Evolutionary conservation across 2,797 vertebrate species (phyloP), one percentile per base, ranked within the genome.

Genomic region (Oryzias sinensis): DNA sequence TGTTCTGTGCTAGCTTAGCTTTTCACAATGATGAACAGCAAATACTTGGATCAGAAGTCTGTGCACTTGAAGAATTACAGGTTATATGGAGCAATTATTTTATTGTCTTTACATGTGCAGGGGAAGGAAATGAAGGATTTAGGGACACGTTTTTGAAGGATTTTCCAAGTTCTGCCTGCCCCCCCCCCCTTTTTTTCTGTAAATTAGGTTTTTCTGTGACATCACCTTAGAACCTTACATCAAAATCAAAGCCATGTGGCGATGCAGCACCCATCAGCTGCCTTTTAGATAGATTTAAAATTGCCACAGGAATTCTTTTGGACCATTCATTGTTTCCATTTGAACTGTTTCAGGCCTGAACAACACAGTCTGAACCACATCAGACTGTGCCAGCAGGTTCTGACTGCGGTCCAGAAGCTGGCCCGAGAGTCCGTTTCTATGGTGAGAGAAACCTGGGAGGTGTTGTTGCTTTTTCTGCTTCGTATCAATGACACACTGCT

Each of bases 361-460:
- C 88, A 91, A 42, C 87, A 91, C 57, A 87, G 84, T 72, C 91
- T 93, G 79, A 95, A 90, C 87, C 96, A 98, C 86, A 94, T 95
- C 80, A 93, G 94, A 61, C 87, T 98, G 49, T 98, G 96, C 87
- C 92, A 96, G 88, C 95, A 96, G 82, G 96, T 98, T 80, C 90
- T 98, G 80, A 93, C 92, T 79, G 93, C 96, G 50, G 96, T 98
- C 77, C 95, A 97, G 89, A 97, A 96, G 87, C 81, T 98, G 89
- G 95, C 96, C n/a, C 88, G 92, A 0, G 96, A 97, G 66, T 91
- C 90, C 6, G 64, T 89, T 69, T 91, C 87, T 74, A 97, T 98
- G 95, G 94, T 93, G 73, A 93, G 96, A 84, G 96, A 98, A 90
- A 98, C 96, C 56, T 98, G 96, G 96, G 96, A 98, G 85, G 95